Evolutionary conservation across 1,140 invertebrate genomes (phyloP).

Genomic region (Bombus breviceps): DNA sequence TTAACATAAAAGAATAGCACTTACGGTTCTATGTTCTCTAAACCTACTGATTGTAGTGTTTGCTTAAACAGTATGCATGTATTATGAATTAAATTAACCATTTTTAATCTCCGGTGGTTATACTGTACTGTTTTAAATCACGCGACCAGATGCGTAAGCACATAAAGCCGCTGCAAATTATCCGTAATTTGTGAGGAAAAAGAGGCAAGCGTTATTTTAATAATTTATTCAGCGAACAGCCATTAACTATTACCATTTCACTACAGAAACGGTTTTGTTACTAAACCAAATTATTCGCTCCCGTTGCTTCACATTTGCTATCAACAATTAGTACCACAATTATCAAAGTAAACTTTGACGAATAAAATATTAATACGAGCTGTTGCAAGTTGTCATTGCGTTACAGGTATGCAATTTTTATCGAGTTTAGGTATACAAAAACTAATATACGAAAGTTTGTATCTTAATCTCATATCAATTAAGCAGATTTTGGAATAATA

Average conservation of each 20-base stretch:
- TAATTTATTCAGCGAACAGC: not conserved
- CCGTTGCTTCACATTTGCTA: not conserved
- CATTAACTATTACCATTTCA: not conserved
- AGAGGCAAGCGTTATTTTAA: not conserved
- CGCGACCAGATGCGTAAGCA: conserved; percentile 7
- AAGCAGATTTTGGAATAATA: not conserved
- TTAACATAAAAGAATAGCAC: not conserved
- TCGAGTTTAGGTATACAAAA: not conserved
- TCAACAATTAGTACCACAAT: not conserved
- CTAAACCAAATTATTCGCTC: not conserved
- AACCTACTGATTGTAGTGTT: not conserved
- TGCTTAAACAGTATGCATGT: not conserved
- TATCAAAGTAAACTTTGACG: not conserved
- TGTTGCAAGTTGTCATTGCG: not conserved
- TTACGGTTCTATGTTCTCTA: not conserved
- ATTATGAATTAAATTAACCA: not conserved
- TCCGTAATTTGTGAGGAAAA: not conserved
- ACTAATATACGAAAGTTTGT: not conserved
- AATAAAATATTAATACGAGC: not conserved
- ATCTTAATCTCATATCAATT: not conserved
- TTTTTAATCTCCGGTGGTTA: not conserved
- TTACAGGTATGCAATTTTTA: not conserved
- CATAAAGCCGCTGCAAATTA: conserved; percentile 1
- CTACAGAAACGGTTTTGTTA: not conserved
- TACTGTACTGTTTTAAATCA: not conserved